These are phyloP conservation scores for Prunella fulvescens DNA, from an alignment of 2,113 vertebrate genomes.

Conservation along the genomic window DNA sequence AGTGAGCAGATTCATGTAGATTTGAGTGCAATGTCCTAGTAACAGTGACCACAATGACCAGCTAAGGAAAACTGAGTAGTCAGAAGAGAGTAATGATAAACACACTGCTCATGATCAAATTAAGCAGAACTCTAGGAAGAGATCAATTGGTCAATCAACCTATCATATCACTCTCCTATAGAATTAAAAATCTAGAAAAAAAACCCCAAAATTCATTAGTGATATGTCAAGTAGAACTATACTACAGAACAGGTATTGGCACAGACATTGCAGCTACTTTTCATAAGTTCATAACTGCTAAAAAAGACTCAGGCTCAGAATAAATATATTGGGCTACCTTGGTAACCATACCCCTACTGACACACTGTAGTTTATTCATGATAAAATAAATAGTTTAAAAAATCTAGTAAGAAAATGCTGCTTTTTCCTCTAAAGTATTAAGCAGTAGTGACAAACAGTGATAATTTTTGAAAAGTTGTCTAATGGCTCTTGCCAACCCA, in stretches of 20 bases:
- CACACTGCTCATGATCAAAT: not conserved
- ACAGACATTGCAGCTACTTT: not conserved
- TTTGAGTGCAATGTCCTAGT: not conserved
- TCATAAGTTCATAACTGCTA: not conserved
- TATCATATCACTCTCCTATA: not conserved
- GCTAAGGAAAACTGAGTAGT: not conserved
- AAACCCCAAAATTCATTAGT: fast-evolving
- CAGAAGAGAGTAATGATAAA: not conserved
- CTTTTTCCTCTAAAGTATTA: not conserved
- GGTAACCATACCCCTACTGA: not conserved
- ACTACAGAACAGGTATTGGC: not conserved
- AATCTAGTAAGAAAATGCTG: not conserved
- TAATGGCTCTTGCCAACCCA: not conserved
- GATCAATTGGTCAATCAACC: not conserved
- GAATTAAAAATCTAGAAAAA: not conserved
- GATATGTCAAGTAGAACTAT: not conserved
- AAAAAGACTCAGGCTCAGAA: not conserved
- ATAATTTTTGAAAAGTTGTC: not conserved
- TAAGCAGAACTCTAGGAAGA: not conserved
- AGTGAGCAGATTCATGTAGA: not conserved
- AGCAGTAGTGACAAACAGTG: not conserved
- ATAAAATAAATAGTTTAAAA: not conserved
- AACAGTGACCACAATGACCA: not conserved
- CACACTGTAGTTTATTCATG: not conserved
- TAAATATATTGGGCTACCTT: not conserved